These are phyloP conservation scores for Cheilosia vernalis DNA, from an alignment of 2,888 invertebrate genomes.

Conservation along the genomic window DNA sequence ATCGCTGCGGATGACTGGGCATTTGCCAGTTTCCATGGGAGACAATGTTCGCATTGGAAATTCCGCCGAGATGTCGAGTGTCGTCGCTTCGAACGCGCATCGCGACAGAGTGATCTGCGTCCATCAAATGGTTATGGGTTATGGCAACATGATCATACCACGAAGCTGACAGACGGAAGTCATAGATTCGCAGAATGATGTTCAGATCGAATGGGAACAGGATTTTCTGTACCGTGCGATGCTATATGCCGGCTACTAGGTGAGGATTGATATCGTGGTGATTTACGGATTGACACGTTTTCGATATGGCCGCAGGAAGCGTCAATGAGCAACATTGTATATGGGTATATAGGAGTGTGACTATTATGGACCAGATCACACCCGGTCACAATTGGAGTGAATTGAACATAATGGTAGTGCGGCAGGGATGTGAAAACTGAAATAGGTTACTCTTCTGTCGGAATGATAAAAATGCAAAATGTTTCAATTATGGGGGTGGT, in stretches of 20 bases:
- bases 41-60: constrained; percentile 44
- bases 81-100: constrained; percentile 1
- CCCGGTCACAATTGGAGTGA: too few species aligned
- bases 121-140: constrained; percentile 76
- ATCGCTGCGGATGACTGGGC: constrained; percentile 47
- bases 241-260: not conserved
- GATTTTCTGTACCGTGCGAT: not conserved
- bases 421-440: too few species aligned
- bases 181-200: constrained; percentile 61
- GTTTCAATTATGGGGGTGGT: too few species aligned
- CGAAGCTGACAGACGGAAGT: constrained; percentile 65
- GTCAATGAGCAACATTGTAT: not conserved
- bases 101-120: constrained; percentile 46
- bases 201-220: constrained; percentile 23
- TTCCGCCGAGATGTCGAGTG: constrained; percentile 27
- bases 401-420: too few species aligned
- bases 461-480: too few species aligned
- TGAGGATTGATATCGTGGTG: not conserved
- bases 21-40: constrained; percentile 50
- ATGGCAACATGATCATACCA: constrained; percentile 61
- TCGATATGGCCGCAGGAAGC: not conserved
- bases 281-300: constrained; percentile 30
- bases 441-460: too few species aligned
- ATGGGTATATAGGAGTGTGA: not conserved
- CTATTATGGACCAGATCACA: not conserved